A percentile compares a stretch with the other conserved stretches of the same genome.
phyloP scores from a whole-genome alignment of 2,113 vertebrate species.

The Eira barbara region DNA sequence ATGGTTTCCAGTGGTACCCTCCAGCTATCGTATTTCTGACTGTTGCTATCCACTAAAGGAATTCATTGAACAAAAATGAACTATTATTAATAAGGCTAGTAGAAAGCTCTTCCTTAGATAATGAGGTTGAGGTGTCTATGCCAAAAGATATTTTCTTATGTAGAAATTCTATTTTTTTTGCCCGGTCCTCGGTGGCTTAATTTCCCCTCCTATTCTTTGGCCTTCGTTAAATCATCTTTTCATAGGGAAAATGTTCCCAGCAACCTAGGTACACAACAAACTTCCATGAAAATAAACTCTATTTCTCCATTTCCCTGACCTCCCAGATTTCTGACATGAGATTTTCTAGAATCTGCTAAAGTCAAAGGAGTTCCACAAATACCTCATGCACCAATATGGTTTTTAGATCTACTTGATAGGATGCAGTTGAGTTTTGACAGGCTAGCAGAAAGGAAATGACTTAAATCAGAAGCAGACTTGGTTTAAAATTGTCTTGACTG shows the following conservation, averaged over 20 bases:
- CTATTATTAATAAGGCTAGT: neutral
- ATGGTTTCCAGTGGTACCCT: neutral
- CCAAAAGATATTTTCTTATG: conserved; percentile 15
- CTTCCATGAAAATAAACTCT: conserved; percentile 35
- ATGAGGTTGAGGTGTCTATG: neutral
- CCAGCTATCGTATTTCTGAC: neutral
- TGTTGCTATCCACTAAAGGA: neutral
- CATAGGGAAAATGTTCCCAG: conserved; percentile 19
- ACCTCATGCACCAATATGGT: neutral
- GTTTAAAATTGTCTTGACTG: conserved; percentile 44
- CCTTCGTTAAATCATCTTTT: conserved; percentile 27
- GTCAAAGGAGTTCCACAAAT: neutral
- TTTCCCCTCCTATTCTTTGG: neutral
- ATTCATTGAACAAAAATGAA: neutral
- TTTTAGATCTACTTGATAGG: neutral
- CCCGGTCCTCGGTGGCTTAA: neutral
- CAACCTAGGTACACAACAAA: neutral
- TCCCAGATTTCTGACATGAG: conserved; percentile 4
- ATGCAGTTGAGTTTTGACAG: conserved; percentile 20
- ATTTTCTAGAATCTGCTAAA: conserved; percentile 26
- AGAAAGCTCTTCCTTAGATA: neutral
- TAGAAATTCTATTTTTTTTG: neutral
- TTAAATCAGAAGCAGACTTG: conserved; percentile 50
- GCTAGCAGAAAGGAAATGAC: conserved; percentile 36
- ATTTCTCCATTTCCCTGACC: neutral